These are phyloP conservation scores for Amblyopsis rosae DNA, from an alignment of 2,113 vertebrate species.

Conservation along the genomic window DNA sequence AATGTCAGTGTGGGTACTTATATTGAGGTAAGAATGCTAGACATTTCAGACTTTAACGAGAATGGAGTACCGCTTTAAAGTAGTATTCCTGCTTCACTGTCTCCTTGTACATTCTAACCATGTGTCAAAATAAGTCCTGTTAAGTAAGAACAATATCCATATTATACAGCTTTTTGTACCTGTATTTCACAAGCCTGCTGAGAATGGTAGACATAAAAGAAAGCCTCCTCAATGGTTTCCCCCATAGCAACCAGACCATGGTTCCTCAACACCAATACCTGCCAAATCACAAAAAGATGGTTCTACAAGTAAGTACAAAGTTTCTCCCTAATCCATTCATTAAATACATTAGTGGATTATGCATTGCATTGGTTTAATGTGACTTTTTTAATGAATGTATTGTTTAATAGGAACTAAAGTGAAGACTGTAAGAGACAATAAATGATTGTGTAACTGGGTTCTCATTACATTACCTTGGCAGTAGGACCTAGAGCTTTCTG, in stretches of 20 bases:
- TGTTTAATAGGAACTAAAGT: not conserved
- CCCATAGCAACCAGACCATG: conserved; percentile 92
- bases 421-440: not conserved
- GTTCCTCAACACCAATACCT: conserved; percentile 94
- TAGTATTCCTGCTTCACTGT: too few relatives aligned
- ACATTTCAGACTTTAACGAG: too few relatives aligned
- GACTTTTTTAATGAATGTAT: not conserved
- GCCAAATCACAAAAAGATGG: not conserved
- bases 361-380: too few relatives aligned
- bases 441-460: not conserved
- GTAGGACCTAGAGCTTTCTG: conserved; percentile 92
- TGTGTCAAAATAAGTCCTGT: not conserved
- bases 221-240: conserved; percentile 92
- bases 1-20: too few relatives aligned
- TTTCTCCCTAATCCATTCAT: not conserved
- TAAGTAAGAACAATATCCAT: not conserved
- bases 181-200: conserved; percentile 94
- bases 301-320: not conserved
- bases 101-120: too few relatives aligned
- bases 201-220: conserved; percentile 90
- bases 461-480: conserved; percentile 85
- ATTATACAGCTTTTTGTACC: conserved; percentile 67
- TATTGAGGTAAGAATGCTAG: too few relatives aligned
- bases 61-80: too few relatives aligned
- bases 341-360: not conserved